phyloP scores from a whole-genome alignment of 1,140 invertebrate genomes.

The Pogonomyrmex californicus region DNA sequence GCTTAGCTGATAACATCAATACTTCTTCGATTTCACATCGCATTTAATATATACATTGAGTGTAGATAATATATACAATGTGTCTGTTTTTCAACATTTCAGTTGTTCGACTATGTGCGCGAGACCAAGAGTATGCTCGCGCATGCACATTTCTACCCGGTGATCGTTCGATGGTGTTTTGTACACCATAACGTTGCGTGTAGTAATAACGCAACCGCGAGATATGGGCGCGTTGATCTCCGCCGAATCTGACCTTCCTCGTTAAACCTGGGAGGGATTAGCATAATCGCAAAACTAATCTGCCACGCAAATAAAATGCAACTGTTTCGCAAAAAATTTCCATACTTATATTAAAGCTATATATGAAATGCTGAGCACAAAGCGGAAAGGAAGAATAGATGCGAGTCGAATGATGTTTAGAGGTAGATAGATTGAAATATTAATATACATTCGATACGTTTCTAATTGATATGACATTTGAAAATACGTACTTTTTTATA shows the following conservation, averaged over 20 bases:
- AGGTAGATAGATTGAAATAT: neutral
- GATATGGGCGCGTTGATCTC: conserved; percentile 45
- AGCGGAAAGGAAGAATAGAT: neutral
- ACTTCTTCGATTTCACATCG: neutral
- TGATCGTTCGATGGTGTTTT: neutral
- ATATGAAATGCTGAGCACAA: neutral
- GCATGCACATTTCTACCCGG: conserved; percentile 23
- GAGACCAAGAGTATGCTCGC: conserved; percentile 2
- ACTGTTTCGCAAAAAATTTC: neutral
- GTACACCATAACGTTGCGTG: neutral
- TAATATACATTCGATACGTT: neutral
- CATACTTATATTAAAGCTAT: neutral
- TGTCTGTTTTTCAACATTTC: neutral
- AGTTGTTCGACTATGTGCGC: conserved; percentile 23
- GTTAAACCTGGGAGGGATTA: conserved; percentile 7
- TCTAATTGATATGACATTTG: neutral
- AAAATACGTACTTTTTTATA: neutral
- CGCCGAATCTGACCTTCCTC: conserved; percentile 2
- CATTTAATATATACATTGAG: neutral
- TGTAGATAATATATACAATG: neutral
- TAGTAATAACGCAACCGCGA: conserved; percentile 11
- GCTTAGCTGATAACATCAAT: neutral
- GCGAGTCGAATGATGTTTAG: conserved; percentile 2
- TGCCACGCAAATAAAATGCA: neutral
- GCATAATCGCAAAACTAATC: neutral